Percentiles rank a stretch among this genome's conserved stretches.
Evolutionary conservation across 2,113 vertebrate genomes (phyloP).

Genomic region (Hemiprocne comata): DNA sequence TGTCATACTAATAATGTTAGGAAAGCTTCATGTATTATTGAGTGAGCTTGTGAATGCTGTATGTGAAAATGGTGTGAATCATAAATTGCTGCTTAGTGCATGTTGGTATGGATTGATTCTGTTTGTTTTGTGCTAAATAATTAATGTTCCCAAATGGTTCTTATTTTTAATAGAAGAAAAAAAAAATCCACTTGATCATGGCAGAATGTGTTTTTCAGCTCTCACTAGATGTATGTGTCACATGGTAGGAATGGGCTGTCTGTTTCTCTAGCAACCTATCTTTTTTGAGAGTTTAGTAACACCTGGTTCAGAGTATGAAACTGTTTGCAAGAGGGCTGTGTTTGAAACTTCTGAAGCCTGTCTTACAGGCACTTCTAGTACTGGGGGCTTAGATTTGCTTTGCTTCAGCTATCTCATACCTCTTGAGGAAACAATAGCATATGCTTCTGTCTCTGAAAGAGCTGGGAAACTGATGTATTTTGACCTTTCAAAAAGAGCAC

Average conservation of each 20-base stretch:
- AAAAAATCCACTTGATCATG: neutral
- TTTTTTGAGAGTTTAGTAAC: neutral
- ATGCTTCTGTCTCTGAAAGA: neutral
- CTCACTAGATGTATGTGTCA: neutral
- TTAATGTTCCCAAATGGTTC: conserved; percentile 41
- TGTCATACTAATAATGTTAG: neutral
- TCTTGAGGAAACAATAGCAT: neutral
- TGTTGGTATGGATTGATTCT: conserved; percentile 28
- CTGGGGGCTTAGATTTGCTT: neutral
- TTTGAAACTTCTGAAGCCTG: neutral
- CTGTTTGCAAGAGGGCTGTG: neutral
- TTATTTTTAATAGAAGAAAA: neutral
- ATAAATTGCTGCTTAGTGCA: conserved; percentile 30
- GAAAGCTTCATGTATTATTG: conserved; percentile 55
- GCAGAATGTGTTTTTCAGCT: neutral
- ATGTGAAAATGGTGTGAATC: conserved; percentile 28
- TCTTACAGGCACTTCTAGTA: neutral
- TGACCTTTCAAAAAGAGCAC: neutral
- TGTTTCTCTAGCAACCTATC: neutral
- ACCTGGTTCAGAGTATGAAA: neutral
- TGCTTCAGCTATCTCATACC: neutral
- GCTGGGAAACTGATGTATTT: neutral
- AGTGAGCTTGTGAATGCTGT: neutral
- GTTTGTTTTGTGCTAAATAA: conserved; percentile 45
- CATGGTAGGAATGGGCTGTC: neutral